Evolutionary conservation across 1,140 invertebrate species (phyloP).

Genomic region (Drosophila bipectinata): DNA sequence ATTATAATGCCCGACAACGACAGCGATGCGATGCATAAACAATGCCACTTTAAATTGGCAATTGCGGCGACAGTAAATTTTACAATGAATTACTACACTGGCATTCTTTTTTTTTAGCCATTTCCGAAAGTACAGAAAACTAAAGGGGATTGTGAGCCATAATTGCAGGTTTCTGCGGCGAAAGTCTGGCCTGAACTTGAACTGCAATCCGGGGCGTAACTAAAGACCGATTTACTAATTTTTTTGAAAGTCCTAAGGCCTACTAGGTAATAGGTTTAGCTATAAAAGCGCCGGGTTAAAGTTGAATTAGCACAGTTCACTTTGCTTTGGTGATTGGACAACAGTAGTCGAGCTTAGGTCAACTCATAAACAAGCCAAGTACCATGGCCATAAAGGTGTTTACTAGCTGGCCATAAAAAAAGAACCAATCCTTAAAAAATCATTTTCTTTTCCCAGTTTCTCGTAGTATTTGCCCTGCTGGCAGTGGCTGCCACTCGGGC

Average conservation of each 20-base stretch:
- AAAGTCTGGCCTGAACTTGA: conserved; percentile 67
- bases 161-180: conserved; percentile 48
- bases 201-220: conserved; percentile 63
- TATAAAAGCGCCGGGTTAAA: conserved; percentile 50
- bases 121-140: conserved; percentile 17
- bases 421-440: background rate
- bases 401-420: background rate
- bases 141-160: conserved; percentile 32
- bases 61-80: conserved; percentile 74
- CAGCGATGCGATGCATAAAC: conserved; percentile 64
- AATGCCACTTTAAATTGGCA: conserved; percentile 80
- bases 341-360: conserved; percentile 59
- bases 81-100: conserved; percentile 73
- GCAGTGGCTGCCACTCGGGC: conserved; percentile 45
- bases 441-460: conserved; percentile 32
- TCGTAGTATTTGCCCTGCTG: conserved; percentile 52
- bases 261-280: background rate
- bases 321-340: conserved; percentile 46
- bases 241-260: conserved; percentile 59
- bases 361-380: conserved; percentile 59
- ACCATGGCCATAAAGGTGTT: conserved; percentile 71
- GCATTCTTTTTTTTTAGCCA: conserved; percentile 19
- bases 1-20: conserved; percentile 63
- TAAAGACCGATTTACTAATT: conserved; percentile 30
- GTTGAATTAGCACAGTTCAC: conserved; percentile 61